Evolutionary conservation across 2,113 vertebrate species (phyloP).

Genomic region (Podarcis muralis): DNA sequence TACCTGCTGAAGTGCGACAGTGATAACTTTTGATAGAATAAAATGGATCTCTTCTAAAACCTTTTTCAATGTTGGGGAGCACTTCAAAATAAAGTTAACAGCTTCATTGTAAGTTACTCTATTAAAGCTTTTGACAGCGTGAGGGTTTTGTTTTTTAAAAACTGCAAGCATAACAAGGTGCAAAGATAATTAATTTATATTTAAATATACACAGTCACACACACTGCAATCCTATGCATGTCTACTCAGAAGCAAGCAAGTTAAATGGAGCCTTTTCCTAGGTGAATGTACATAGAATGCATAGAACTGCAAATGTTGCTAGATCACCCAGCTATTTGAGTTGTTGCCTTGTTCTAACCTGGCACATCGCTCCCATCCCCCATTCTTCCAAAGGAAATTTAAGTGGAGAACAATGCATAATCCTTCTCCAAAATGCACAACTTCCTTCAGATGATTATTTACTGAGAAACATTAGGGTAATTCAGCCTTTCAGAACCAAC

Average conservation of each 20-base stretch:
- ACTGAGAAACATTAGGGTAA: not conserved
- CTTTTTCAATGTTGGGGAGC: slow-evolving; percentile 49
- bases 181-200: not conserved
- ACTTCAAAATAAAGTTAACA: slow-evolving; percentile 55
- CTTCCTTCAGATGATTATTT: not conserved
- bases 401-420: not conserved
- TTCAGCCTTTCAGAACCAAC: not conserved
- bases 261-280: not conserved
- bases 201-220: not conserved
- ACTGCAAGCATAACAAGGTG: not conserved
- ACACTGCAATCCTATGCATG: not conserved
- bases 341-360: not conserved
- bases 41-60: slow-evolving; percentile 44
- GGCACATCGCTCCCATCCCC: too few relatives aligned
- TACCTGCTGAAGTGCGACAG: slow-evolving; percentile 16
- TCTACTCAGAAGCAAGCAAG: not conserved
- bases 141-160: not conserved
- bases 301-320: not conserved
- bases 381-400: not conserved
- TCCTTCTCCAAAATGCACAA: not conserved
- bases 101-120: slow-evolving; percentile 37
- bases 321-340: not conserved
- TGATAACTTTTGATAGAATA: slow-evolving; percentile 43
- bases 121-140: slow-evolving; percentile 1
- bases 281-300: too few relatives aligned